A percentile compares a stretch with the other conserved stretches of the same genome.
These are phyloP conservation scores for Arctia plantaginis DNA, from an alignment of 2,888 invertebrate genomes.

Conservation along the genomic window DNA sequence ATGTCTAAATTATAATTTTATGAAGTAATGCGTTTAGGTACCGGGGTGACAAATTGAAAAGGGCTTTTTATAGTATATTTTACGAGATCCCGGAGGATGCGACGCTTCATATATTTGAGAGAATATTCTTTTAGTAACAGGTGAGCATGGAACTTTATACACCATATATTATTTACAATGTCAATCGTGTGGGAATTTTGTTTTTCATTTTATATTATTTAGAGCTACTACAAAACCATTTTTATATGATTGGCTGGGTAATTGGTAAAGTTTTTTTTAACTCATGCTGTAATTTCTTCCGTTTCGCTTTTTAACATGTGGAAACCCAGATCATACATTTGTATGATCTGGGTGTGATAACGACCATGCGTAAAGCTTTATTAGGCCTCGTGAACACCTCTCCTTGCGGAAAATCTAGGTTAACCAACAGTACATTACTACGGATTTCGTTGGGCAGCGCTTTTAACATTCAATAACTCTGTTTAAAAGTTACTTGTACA, in stretches of 20 bases:
- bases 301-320: too few species aligned
- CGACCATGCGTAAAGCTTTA: neutral
- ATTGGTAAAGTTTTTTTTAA: neutral
- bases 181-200: slow-evolving; percentile 40
- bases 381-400: neutral
- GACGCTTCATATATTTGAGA: slow-evolving; percentile 56
- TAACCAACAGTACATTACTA: neutral
- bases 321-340: too few species aligned
- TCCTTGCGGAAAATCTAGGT: neutral
- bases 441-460: neutral
- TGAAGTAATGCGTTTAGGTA: slow-evolving; percentile 34
- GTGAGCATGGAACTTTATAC: slow-evolving; percentile 41
- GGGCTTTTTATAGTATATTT: slow-evolving; percentile 74
- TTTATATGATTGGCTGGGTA: slow-evolving; percentile 9
- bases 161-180: slow-evolving; percentile 49
- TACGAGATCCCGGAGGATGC: slow-evolving; percentile 62
- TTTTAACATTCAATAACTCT: neutral
- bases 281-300: neutral
- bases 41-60: slow-evolving; percentile 74
- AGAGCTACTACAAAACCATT: slow-evolving; percentile 17
- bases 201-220: slow-evolving; percentile 30
- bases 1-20: slow-evolving; percentile 40
- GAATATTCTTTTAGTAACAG: slow-evolving; percentile 54
- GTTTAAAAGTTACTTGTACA: too few species aligned
- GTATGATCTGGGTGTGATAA: neutral